phyloP scores from a whole-genome alignment of 23 tunicate species.

The Styela clava region DNA sequence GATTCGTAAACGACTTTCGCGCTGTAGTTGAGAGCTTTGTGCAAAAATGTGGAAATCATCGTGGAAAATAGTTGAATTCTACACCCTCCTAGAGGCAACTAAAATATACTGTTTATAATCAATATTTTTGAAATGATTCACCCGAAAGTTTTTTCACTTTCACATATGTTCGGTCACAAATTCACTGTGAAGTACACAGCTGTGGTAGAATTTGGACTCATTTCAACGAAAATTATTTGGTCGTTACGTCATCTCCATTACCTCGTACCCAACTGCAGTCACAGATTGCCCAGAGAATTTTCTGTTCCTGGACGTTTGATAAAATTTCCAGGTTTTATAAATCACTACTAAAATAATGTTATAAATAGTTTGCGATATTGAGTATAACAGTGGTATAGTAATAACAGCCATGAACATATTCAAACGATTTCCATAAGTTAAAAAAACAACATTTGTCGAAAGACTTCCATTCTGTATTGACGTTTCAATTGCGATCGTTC shows the following conservation, averaged over 20 bases:
- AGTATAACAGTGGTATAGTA: neutral
- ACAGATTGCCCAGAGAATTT: neutral
- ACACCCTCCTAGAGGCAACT: too few relatives aligned
- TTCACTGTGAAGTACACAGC: too few relatives aligned
- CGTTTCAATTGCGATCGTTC: constrained; percentile 19
- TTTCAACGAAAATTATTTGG: too few relatives aligned
- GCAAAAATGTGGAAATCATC: too few relatives aligned
- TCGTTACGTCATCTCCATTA: neutral
- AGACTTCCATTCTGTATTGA: constrained; percentile 21
- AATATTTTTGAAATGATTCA: too few relatives aligned
- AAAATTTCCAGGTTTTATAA: neutral
- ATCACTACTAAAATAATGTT: constrained; percentile 8
- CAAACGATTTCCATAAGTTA: constrained; percentile 5
- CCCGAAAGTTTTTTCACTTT: too few relatives aligned
- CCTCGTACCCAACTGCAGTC: neutral
- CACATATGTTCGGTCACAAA: too few relatives aligned
- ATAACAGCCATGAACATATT: neutral
- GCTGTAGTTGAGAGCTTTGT: too few relatives aligned
- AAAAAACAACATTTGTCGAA: constrained; percentile 11
- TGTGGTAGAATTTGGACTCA: too few relatives aligned
- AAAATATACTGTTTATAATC: too few relatives aligned
- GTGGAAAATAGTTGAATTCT: too few relatives aligned
- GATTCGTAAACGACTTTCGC: too few relatives aligned
- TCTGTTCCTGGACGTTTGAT: neutral
- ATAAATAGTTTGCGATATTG: constrained; percentile 16